phyloP scores from a whole-genome alignment of 2,113 vertebrate species.

The Austrofundulus limnaeus region DNA sequence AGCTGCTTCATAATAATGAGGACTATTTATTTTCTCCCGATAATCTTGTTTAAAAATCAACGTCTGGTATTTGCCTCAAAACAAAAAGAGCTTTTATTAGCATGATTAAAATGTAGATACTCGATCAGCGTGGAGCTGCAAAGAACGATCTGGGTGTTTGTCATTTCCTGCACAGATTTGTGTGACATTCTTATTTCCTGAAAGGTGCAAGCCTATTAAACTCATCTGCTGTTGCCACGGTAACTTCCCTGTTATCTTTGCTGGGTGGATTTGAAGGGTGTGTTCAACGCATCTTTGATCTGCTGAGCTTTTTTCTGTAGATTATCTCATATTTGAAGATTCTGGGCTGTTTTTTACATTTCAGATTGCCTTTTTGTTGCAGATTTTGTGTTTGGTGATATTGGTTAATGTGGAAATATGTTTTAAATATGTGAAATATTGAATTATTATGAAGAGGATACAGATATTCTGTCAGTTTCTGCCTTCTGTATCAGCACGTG shows the following conservation, averaged over 20 bases:
- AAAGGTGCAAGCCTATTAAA: constrained; percentile 26
- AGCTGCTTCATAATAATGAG: constrained; percentile 47
- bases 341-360: neutral
- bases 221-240: constrained; percentile 61
- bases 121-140: too few relatives aligned
- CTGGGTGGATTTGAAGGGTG: constrained; percentile 30
- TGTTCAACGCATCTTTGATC: constrained; percentile 14
- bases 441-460: neutral
- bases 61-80: constrained; percentile 27
- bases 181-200: constrained; percentile 9
- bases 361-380: too few relatives aligned
- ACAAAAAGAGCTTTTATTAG: constrained; percentile 11
- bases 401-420: neutral
- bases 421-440: neutral
- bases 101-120: neutral
- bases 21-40: too few relatives aligned
- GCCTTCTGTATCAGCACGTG: constrained; percentile 16
- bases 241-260: constrained; percentile 36
- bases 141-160: constrained; percentile 14
- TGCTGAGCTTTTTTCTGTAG: neutral
- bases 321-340: neutral
- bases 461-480: neutral
- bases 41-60: constrained; percentile 41
- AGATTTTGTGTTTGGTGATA: too few relatives aligned
- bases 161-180: constrained; percentile 3